Base-by-base conservation (phyloP, 2,113 vertebrate genomes). In the Dolichotis patagonum region DNA sequence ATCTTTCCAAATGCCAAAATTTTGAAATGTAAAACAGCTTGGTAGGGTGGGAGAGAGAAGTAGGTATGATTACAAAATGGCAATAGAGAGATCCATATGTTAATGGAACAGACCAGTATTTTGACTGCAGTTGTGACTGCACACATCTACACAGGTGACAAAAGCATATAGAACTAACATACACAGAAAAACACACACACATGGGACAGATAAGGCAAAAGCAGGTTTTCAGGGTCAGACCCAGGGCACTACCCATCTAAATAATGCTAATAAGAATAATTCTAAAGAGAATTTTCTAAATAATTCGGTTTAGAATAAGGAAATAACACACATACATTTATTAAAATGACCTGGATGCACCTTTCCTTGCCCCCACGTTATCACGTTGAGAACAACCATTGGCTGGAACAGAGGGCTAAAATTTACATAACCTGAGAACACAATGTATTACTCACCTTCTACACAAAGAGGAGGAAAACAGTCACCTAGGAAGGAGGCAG, bases 401-500 rank as follows among this genome's bases (percentile, higher is more conserved):
- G 81, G 63, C n/a, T 81, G 11, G 58, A 84, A 93, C 62, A 87
- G 49, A n/a, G 11, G 13, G 20, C 30, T 71, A 2, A 4, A 73
- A 60, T 86, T 95, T 84, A 60, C 58, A 80, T 35, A 78, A 91
- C 46, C 30, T 24, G 35, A 80, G 52, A 38, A 89, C 3, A 46
- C 60, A 71, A 85, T 3, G 73, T 52, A 28, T 56, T 75, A n/a
- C 32, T 83, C 38, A 81, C 85, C 3, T 52, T 91, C 38, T 32
- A 60, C 26, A 83, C 58, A 73, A 78, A 83, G 7, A 46, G 78
- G 69, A 91, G 4, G 9, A 49, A 67, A 13, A 75, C 54, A 16
- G 2, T 96, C n/a, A 98, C 98, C 98, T 85, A 98, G 38, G 67
- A 88, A 97, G 86, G 58, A 67, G 80, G 88, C 38, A 32, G 16